phyloP scores from a whole-genome alignment of 2,888 invertebrate species.

The Conchocele bisecta region DNA sequence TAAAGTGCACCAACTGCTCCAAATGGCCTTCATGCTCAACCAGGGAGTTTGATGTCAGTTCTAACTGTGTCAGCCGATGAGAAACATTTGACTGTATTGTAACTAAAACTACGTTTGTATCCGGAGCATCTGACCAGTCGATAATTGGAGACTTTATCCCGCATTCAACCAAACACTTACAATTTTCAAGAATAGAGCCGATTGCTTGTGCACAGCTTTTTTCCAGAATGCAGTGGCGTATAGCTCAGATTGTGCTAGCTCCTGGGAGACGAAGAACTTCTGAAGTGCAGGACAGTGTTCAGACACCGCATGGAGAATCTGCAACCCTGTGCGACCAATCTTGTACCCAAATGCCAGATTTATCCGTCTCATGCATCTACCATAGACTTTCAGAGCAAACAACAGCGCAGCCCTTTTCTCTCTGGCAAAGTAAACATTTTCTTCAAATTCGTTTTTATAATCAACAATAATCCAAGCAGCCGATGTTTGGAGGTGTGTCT shows the following conservation, averaged over 20 bases:
- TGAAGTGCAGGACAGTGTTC: slow-evolving; percentile 54
- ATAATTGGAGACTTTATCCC: slow-evolving; percentile 54
- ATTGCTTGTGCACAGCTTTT: slow-evolving; percentile 52
- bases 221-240: slow-evolving; percentile 49
- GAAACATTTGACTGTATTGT: slow-evolving; percentile 38
- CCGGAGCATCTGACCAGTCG: slow-evolving; percentile 53
- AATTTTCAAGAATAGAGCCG: slow-evolving; percentile 47
- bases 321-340: slow-evolving; percentile 56
- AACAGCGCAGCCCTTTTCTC: slow-evolving; percentile 60
- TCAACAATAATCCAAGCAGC: slow-evolving; percentile 59
- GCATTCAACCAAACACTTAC: slow-evolving; percentile 40
- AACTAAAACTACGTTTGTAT: slow-evolving; percentile 48
- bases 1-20: slow-evolving; percentile 53
- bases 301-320: slow-evolving; percentile 60
- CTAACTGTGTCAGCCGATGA: slow-evolving; percentile 56
- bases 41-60: slow-evolving; percentile 56
- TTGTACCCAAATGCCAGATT: slow-evolving; percentile 57
- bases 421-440: slow-evolving; percentile 66
- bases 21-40: slow-evolving; percentile 63
- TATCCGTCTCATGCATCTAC: slow-evolving; percentile 59
- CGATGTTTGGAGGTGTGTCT: slow-evolving; percentile 44
- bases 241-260: slow-evolving; percentile 21
- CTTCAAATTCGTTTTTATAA: slow-evolving; percentile 58
- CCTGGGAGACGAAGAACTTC: slow-evolving; percentile 47
- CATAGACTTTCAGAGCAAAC: slow-evolving; percentile 62